phyloP scores from a whole-genome alignment of 2,888 invertebrate genomes.

The Agonopterix alstromeriana region DNA sequence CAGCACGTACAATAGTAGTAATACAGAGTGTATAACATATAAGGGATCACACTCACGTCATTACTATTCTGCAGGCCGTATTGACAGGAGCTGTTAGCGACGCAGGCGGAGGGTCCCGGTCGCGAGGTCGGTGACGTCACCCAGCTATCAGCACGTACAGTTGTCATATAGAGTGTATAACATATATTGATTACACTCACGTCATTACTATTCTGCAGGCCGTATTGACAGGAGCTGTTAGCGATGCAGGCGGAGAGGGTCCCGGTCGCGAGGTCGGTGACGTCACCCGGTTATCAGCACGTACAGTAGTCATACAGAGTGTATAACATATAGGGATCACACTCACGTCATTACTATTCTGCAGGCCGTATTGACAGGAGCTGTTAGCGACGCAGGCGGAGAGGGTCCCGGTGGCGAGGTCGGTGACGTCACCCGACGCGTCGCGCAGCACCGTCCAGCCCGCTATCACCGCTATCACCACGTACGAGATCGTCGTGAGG shows the following conservation, averaged over 20 bases:
- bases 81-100: conserved; percentile 63
- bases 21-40: too few relatives aligned
- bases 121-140: conserved; percentile 76
- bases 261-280: conserved; percentile 74
- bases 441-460: conserved; percentile 87
- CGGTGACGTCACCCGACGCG: conserved; percentile 83
- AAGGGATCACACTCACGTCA: conserved; percentile 82
- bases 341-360: conserved; percentile 86
- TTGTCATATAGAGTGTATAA: too few relatives aligned
- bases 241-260: conserved; percentile 73
- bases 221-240: conserved; percentile 78
- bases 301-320: too few relatives aligned
- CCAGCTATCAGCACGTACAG: too few relatives aligned
- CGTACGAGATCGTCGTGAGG: conserved; percentile 90
- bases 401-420: conserved; percentile 75
- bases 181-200: too few relatives aligned
- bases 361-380: conserved; percentile 82
- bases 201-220: conserved; percentile 87
- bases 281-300: too few relatives aligned
- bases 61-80: conserved; percentile 88
- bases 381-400: conserved; percentile 66
- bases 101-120: conserved; percentile 76
- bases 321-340: too few relatives aligned
- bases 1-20: too few relatives aligned
- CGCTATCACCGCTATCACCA: conserved; percentile 87